A percentile compares a stretch with the other conserved stretches of the same genome.
phyloP scores from a whole-genome alignment of 64 coral and sea anemone genomes.

The Actinia tenebrosa region DNA sequence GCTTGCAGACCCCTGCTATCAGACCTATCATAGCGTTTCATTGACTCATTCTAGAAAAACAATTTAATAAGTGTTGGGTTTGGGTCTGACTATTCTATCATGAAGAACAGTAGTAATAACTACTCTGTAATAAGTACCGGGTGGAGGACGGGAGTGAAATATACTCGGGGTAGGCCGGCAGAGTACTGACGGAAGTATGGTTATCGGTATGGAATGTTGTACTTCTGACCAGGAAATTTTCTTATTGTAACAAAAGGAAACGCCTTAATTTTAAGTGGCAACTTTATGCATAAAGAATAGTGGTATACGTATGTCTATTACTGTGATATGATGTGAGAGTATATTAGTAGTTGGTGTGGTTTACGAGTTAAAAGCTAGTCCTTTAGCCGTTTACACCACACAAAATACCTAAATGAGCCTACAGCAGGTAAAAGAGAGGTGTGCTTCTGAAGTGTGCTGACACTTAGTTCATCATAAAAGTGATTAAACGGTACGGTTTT shows the following conservation, averaged over 20 bases:
- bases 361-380: no score
- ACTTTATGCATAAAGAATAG: neutral
- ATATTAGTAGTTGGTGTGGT: neutral
- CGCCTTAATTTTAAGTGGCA: neutral
- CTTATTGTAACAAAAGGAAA: neutral
- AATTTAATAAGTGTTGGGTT: no score
- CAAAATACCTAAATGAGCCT: neutral
- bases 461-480: neutral
- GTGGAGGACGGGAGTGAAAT: neutral
- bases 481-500: neutral
- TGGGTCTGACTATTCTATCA: no score
- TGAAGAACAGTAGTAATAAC: no score
- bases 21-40: no score
- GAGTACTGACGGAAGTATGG: neutral
- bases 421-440: neutral
- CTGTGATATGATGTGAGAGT: neutral
- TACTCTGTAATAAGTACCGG: neutral
- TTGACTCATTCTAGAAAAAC: neutral
- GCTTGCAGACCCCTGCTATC: no score
- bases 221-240: neutral
- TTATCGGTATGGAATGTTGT: neutral
- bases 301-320: neutral
- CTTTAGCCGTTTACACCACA: no score
- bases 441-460: neutral
- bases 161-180: neutral